Conservation (phyloP, 1,140 invertebrate species). For the Drosophila ohnishii region DNA sequence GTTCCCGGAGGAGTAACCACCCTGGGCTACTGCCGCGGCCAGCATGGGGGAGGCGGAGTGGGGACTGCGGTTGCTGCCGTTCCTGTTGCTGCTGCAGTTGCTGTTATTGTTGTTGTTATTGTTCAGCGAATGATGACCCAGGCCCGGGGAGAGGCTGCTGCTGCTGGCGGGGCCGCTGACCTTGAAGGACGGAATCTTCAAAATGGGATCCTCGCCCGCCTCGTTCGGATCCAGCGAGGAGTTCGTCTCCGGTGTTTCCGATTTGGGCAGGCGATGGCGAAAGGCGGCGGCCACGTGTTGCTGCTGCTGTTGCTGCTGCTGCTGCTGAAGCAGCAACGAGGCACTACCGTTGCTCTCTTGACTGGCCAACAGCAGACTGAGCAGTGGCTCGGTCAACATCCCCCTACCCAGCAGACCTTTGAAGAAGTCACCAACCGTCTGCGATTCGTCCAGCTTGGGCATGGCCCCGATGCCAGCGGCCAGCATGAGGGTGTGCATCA, state of each 20-base stretch:
- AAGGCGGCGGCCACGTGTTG: constrained; percentile 57
- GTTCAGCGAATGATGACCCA: constrained; percentile 56
- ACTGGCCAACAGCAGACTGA: constrained; percentile 65
- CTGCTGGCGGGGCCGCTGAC: constrained; percentile 85
- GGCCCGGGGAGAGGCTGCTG: constrained; percentile 80
- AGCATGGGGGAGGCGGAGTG: constrained; percentile 73
- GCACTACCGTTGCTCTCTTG: constrained; percentile 62
- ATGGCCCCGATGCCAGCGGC: constrained; percentile 55
- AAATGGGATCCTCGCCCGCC: constrained; percentile 87
- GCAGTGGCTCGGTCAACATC: constrained; percentile 84
- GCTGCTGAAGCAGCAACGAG: constrained; percentile 53
- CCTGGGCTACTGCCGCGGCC: constrained; percentile 70
- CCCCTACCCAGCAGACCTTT: constrained; percentile 84
- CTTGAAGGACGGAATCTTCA: constrained; percentile 96
- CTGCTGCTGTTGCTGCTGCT: constrained; percentile 66
- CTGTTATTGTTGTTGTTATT: constrained; percentile 47
- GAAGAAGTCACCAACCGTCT: constrained; percentile 85
- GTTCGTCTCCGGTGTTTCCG: constrained; percentile 81
- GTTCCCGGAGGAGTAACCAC: constrained; percentile 17
- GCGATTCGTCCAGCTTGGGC: constrained; percentile 72
- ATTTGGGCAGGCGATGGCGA: constrained; percentile 79
- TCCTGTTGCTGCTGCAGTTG: constrained; percentile 42
- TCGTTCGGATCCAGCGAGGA: constrained; percentile 84
- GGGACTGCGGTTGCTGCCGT: constrained; percentile 69
- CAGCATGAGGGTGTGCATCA: constrained; percentile 75